A percentile compares a stretch with the other conserved stretches of the same genome.
phyloP scores from a whole-genome alignment of 2,113 vertebrate genomes.

The Calonectris borealis region DNA sequence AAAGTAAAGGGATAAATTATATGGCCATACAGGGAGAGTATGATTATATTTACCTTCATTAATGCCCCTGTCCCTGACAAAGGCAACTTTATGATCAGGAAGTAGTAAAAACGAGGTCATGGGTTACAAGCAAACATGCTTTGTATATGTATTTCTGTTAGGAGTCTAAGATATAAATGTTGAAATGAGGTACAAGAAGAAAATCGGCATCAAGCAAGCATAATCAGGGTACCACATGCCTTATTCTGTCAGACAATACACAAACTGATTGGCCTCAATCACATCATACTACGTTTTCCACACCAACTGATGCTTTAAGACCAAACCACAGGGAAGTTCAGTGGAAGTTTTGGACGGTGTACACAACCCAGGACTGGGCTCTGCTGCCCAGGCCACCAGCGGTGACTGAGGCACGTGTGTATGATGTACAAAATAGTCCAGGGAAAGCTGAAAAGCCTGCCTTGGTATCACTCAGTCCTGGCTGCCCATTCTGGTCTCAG shows the following conservation, averaged over 20 bases:
- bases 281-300: background rate
- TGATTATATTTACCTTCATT: background rate
- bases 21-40: background rate
- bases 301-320: background rate
- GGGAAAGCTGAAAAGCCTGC: background rate
- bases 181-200: background rate
- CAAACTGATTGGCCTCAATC: background rate
- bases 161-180: background rate
- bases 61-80: background rate
- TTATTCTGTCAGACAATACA: background rate
- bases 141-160: background rate
- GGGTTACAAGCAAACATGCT: background rate
- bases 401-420: fast-evolving
- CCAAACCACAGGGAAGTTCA: background rate
- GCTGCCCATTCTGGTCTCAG: background rate
- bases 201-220: background rate
- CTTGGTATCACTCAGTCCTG: background rate
- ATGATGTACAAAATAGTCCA: background rate
- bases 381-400: background rate
- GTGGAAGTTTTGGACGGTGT: fast-evolving
- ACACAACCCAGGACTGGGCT: background rate
- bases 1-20: background rate
- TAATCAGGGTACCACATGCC: background rate
- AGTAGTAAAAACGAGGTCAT: background rate
- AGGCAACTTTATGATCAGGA: background rate